Evolutionary conservation across 1,140 invertebrate species (phyloP).

Genomic region (Tetramorium simillimum): DNA sequence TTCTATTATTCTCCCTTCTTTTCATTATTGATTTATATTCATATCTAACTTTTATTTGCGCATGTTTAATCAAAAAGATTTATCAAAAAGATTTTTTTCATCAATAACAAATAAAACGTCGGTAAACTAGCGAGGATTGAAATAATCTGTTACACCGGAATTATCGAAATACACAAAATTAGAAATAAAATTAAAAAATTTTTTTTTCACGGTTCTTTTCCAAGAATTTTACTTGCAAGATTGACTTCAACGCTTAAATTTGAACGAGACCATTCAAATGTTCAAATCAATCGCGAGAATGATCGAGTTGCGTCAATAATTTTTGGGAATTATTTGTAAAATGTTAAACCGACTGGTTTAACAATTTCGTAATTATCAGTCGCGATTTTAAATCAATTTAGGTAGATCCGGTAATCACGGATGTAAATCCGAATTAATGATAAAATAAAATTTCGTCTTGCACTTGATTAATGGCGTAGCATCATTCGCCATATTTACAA

Average conservation of each 20-base stretch:
- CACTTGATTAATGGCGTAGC: constrained; percentile 56
- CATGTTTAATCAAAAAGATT: background rate
- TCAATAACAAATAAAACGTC: background rate
- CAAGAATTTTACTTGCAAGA: background rate
- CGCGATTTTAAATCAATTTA: background rate
- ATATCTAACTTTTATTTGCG: background rate
- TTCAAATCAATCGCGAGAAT: constrained; percentile 41
- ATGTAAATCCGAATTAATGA: background rate
- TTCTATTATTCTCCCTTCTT: background rate
- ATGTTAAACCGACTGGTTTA: background rate
- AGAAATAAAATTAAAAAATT: background rate
- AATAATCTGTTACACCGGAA: background rate
- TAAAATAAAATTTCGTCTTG: background rate
- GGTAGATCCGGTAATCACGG: background rate
- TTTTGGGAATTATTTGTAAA: background rate
- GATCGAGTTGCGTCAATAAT: constrained; percentile 29
- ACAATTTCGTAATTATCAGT: background rate
- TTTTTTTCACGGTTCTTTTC: background rate
- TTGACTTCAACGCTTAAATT: background rate
- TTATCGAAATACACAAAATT: background rate
- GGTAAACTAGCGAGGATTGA: background rate
- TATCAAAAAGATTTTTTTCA: background rate
- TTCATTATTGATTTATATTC: background rate
- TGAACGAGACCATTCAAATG: background rate
- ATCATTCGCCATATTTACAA: constrained; percentile 73